These are phyloP conservation scores for Pluvialis apricaria DNA, from an alignment of 2,113 vertebrate species.

Conservation along the genomic window DNA sequence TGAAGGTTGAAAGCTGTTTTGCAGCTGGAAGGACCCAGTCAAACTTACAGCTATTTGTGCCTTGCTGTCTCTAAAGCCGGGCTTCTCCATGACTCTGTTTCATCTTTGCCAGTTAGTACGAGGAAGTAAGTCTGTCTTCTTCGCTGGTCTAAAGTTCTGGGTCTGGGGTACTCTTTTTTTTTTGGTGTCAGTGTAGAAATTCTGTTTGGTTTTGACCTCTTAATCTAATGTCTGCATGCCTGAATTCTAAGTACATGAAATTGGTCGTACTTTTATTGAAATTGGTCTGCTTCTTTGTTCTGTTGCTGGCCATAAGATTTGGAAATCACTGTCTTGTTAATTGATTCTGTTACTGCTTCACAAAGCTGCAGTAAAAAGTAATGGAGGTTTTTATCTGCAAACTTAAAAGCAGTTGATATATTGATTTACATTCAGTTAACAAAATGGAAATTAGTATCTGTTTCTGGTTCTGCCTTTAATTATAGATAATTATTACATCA, in stretches of 20 bases:
- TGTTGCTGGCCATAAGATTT: neutral
- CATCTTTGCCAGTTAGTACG: neutral
- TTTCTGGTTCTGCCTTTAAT: neutral
- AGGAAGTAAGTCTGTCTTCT: neutral
- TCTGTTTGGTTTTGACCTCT: neutral
- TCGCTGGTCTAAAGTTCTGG: neutral
- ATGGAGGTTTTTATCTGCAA: neutral
- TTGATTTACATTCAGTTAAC: neutral
- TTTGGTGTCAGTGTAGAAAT: neutral
- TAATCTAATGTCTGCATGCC: neutral
- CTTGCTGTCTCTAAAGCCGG: neutral
- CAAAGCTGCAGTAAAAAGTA: neutral
- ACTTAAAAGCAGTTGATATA: neutral
- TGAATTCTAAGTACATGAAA: neutral
- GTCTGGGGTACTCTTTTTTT: neutral
- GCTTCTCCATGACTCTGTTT: neutral
- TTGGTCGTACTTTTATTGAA: neutral
- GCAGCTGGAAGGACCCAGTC: neutral
- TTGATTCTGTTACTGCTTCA: neutral
- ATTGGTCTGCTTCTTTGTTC: neutral
- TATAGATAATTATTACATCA: neutral
- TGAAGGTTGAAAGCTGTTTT: neutral
- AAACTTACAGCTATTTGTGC: neutral
- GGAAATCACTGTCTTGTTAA: neutral
- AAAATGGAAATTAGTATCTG: neutral